These are phyloP conservation scores for Sinocyclocheilus maitianheensis DNA, from an alignment of 2,113 vertebrate genomes.

Conservation along the genomic window DNA sequence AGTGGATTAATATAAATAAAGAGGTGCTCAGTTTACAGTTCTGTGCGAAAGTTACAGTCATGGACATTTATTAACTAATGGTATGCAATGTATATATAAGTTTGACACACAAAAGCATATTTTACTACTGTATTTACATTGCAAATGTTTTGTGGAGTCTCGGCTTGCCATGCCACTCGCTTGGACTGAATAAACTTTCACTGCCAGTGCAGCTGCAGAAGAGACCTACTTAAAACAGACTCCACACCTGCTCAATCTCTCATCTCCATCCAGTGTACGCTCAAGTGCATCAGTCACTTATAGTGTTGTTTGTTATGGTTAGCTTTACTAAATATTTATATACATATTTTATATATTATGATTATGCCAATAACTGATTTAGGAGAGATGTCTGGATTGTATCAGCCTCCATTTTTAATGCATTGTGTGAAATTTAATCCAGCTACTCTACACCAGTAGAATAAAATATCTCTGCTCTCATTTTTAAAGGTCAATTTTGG, in stretches of 20 bases:
- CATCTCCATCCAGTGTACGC: not conserved
- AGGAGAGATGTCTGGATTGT: not conserved
- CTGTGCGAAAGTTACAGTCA: not conserved
- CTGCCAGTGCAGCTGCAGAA: not conserved
- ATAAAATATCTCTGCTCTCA: not conserved
- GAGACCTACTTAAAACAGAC: slow-evolving; percentile 3
- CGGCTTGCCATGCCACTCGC: not conserved
- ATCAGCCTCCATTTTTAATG: not conserved
- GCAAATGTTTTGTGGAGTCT: not conserved
- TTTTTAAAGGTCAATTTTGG: slow-evolving; percentile 1
- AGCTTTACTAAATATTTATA: not conserved
- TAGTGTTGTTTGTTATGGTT: not conserved
- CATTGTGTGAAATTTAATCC: too few species aligned
- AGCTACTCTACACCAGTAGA: not conserved
- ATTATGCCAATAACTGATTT: not conserved
- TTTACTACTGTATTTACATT: slow-evolving; percentile 4
- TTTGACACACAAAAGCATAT: not conserved
- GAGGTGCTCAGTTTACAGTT: not conserved
- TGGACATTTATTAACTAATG: not conserved
- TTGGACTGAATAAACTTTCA: not conserved
- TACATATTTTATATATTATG: not conserved
- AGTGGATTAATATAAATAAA: not conserved
- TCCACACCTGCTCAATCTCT: not conserved
- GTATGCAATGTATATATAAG: too few species aligned
- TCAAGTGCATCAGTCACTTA: not conserved